These are phyloP conservation scores for Thripadectes ignobilis DNA, from an alignment of 2,797 vertebrate species.

Conservation along the genomic window DNA sequence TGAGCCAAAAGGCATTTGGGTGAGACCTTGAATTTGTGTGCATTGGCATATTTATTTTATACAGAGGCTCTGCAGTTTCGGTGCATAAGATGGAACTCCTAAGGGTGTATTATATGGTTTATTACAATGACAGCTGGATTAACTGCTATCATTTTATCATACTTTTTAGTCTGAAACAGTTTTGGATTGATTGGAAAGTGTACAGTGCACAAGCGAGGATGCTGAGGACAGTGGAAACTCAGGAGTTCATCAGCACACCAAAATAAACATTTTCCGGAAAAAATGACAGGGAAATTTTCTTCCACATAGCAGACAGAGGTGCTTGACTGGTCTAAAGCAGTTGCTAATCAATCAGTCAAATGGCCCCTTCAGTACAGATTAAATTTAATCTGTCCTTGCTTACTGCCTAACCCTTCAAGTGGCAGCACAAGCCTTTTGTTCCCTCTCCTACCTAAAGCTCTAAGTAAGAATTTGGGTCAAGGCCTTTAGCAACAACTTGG, in stretches of 20 bases:
- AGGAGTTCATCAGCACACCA: not conserved
- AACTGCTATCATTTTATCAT: not conserved
- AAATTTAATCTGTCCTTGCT: not conserved
- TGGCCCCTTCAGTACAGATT: not conserved
- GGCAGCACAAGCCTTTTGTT: not conserved
- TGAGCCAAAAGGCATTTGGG: not conserved
- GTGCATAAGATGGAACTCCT: not conserved
- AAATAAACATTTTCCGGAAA: not conserved
- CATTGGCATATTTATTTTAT: not conserved
- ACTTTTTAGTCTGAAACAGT: not conserved
- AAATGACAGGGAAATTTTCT: not conserved
- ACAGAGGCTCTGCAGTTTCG: not conserved
- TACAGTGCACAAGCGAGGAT: not conserved
- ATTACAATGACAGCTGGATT: not conserved
- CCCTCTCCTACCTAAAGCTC: not conserved
- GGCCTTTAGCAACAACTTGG: not conserved
- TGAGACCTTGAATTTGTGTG: not conserved
- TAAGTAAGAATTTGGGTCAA: not conserved
- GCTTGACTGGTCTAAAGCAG: not conserved
- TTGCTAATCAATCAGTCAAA: not conserved
- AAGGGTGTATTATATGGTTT: not conserved
- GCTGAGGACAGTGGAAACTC: not conserved
- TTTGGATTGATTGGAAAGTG: not conserved
- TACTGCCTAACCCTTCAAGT: not conserved
- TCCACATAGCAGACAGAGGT: not conserved